These are phyloP conservation scores for Mesopsocus fuscifrons DNA, from an alignment of 2,888 invertebrate genomes.

Conservation along the genomic window DNA sequence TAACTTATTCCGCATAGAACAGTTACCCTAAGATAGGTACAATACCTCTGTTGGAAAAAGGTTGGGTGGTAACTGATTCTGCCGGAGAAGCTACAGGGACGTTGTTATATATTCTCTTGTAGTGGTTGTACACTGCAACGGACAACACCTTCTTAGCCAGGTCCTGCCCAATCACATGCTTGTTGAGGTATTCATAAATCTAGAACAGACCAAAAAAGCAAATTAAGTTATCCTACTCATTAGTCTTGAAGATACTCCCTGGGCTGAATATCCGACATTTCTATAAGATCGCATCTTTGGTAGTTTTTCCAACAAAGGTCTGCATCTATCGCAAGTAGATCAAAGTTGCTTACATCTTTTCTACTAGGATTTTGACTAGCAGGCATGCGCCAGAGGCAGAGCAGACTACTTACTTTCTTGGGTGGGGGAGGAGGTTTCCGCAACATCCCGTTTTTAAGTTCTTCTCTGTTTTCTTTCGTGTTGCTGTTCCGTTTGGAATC, in stretches of 20 bases:
- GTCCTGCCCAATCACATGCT: slow-evolving; percentile 94
- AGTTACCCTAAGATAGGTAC: background rate
- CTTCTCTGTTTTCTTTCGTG: slow-evolving; percentile 50
- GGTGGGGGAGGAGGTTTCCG: slow-evolving; percentile 88
- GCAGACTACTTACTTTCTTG: slow-evolving; percentile 41
- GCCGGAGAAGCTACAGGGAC: slow-evolving; percentile 32
- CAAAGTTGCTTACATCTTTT: too few species aligned
- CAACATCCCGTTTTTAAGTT: slow-evolving; percentile 45
- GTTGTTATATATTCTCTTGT: slow-evolving; percentile 93
- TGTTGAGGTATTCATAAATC: slow-evolving; percentile 91
- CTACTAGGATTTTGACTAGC: too few species aligned
- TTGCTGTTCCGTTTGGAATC: slow-evolving; percentile 82
- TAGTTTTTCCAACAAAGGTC: too few species aligned
- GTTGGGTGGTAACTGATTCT: slow-evolving; percentile 22
- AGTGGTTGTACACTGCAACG: slow-evolving; percentile 98
- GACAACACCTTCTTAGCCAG: slow-evolving; percentile 93
- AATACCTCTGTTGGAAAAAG: slow-evolving; percentile 51
- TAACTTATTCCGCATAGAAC: background rate
- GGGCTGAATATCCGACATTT: too few species aligned
- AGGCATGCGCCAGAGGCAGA: too few species aligned
- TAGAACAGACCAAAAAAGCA: slow-evolving; percentile 24
- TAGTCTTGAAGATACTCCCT: background rate
- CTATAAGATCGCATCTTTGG: too few species aligned
- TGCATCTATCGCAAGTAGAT: too few species aligned
- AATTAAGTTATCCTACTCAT: background rate